Conservation (phyloP, 1,140 invertebrate genomes). For the Ruditapes philippinarum region DNA sequence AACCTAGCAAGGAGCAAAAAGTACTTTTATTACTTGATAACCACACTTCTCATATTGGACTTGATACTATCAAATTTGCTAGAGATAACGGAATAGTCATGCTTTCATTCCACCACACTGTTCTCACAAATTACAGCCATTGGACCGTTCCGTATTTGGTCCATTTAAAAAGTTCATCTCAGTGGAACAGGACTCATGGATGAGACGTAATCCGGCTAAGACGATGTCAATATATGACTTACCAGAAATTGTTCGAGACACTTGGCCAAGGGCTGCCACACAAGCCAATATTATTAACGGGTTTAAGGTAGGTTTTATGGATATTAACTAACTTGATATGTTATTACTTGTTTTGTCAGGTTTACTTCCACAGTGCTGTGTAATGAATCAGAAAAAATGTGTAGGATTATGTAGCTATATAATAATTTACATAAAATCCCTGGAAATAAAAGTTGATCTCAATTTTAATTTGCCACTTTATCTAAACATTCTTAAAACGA, state of each 20-base stretch:
- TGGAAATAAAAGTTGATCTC: too few species aligned
- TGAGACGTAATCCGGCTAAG: conserved; percentile 59
- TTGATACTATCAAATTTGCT: conserved; percentile 78
- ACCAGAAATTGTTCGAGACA: not conserved
- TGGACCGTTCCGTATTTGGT: conserved; percentile 65
- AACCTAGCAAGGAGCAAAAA: conserved; percentile 8
- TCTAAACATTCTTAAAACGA: too few species aligned
- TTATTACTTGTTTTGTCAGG: too few species aligned
- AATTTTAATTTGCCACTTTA: too few species aligned
- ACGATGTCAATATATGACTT: conserved; percentile 53
- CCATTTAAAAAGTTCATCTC: conserved; percentile 83
- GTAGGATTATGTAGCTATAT: too few species aligned
- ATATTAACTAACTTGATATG: too few species aligned
- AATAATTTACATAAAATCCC: too few species aligned
- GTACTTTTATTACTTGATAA: conserved; percentile 75
- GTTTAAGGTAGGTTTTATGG: conserved; percentile 9
- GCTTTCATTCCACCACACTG: conserved; percentile 71
- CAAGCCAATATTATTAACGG: conserved; percentile 51
- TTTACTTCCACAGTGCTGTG: too few species aligned
- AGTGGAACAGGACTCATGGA: conserved; percentile 19
- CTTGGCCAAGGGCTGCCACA: conserved; percentile 42
- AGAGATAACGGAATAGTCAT: conserved; percentile 71
- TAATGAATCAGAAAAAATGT: too few species aligned
- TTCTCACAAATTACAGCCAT: not conserved
- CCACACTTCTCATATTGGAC: conserved; percentile 71